Evolutionary conservation across 2,113 vertebrate genomes (phyloP).

Genomic region (Camelus bactrianus): DNA sequence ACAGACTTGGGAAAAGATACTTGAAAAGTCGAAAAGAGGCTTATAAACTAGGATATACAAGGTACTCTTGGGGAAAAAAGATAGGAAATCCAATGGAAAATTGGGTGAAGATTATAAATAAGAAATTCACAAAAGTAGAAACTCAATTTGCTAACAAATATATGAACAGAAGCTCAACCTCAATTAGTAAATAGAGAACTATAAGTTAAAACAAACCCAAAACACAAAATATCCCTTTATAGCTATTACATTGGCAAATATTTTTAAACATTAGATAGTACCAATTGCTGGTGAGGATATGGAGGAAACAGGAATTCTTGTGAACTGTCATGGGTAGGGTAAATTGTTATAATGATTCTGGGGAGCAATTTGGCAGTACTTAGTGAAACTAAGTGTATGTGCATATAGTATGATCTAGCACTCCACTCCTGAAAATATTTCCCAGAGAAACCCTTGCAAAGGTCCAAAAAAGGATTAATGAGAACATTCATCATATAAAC

Average conservation of each 20-base stretch:
- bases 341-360: background rate
- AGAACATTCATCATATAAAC: background rate
- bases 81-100: background rate
- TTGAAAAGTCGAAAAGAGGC: background rate
- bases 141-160: background rate
- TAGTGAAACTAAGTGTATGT: background rate
- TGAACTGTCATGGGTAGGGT: background rate
- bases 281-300: background rate
- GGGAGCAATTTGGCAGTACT: background rate
- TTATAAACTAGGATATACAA: background rate
- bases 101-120: background rate
- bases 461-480: background rate
- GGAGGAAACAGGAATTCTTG: background rate
- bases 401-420: background rate
- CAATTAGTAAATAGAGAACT: background rate
- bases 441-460: background rate
- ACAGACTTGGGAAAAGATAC: background rate
- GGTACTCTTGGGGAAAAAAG: background rate
- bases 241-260: slow-evolving; percentile 3
- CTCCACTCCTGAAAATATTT: background rate
- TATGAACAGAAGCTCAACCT: background rate
- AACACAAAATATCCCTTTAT: background rate
- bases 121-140: slow-evolving; percentile 4
- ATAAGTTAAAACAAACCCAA: background rate
- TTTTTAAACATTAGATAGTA: slow-evolving; percentile 7